Evolutionary conservation across 2,797 vertebrate genomes (phyloP).

Genomic region (Diglossa cyanea): DNA sequence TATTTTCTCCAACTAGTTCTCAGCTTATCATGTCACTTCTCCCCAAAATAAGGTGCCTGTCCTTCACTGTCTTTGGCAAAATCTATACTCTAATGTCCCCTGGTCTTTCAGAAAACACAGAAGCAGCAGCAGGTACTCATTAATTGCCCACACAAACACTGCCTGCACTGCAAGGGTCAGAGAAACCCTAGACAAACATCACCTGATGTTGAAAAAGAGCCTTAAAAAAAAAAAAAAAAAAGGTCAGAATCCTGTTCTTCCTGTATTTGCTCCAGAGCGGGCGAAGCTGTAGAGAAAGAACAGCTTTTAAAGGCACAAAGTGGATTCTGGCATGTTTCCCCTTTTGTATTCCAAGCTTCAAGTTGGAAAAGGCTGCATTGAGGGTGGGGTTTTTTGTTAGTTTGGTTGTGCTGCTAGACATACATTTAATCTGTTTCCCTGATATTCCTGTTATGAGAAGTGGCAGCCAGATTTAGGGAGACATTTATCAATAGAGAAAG

Average conservation of each 20-base stretch:
- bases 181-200: background rate
- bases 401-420: background rate
- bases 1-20: background rate
- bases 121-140: background rate
- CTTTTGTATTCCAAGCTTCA: conserved; percentile 18
- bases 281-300: background rate
- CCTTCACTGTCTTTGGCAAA: background rate
- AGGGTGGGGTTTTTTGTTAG: background rate
- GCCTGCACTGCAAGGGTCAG: background rate
- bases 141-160: background rate
- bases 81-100: background rate
- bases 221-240: background rate
- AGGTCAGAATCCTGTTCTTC: background rate
- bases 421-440: background rate
- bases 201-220: background rate
- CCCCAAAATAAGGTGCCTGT: background rate
- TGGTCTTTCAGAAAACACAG: background rate
- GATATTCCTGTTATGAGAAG: background rate
- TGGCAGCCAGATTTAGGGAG: background rate
- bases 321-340: background rate
- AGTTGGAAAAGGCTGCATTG: background rate
- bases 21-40: background rate
- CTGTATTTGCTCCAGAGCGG: background rate
- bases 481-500: background rate
- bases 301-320: background rate